Percentiles rank a stretch among this genome's conserved stretches.
Evolutionary conservation across 2,113 vertebrate genomes (phyloP).

Genomic region (Phalacrocorax aristotelis): DNA sequence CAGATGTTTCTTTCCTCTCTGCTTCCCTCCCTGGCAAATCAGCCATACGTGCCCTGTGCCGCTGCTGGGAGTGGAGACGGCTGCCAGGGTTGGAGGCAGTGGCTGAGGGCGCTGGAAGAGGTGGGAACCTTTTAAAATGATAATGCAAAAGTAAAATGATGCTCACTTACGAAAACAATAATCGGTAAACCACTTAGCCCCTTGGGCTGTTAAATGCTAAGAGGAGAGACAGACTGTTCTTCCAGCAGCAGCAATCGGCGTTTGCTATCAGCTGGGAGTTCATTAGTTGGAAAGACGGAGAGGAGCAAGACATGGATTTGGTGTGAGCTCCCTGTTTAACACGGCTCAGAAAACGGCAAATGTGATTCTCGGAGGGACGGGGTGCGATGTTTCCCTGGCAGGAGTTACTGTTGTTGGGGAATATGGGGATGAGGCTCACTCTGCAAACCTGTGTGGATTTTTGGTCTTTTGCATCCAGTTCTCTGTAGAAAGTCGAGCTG

Average conservation of each 20-base stretch:
- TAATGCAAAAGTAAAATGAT: neutral
- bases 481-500: neutral
- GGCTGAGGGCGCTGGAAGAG: neutral
- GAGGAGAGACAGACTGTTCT: neutral
- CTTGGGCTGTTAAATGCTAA: neutral
- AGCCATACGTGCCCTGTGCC: neutral
- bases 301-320: neutral
- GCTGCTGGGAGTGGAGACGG: fast-evolving
- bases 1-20: neutral
- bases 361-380: fast-evolving
- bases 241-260: neutral
- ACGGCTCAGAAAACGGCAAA: neutral
- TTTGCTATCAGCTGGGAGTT: slow-evolving; percentile 22
- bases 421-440: neutral
- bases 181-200: neutral
- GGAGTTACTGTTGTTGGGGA: neutral
- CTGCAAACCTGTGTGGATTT: neutral
- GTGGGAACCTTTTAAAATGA: slow-evolving; percentile 5
- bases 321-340: neutral
- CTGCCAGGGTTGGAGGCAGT: neutral
- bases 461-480: neutral
- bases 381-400: neutral
- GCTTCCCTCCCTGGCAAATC: neutral
- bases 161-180: neutral
- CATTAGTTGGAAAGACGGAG: neutral